phyloP scores from a whole-genome alignment of 2,113 vertebrate species.

The Hippocampus guttulatus region DNA sequence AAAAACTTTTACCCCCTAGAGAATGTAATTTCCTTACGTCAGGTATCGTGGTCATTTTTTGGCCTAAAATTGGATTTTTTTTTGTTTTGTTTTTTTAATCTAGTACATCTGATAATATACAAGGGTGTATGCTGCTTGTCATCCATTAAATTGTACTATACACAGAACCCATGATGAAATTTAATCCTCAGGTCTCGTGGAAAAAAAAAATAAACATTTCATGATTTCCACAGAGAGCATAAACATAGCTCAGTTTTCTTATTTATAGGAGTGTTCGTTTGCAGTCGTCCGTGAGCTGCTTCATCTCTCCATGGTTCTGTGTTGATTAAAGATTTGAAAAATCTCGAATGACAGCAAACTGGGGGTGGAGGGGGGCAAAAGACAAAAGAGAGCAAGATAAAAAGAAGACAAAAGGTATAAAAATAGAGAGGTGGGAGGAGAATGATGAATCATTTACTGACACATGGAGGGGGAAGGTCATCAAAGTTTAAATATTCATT shows the following conservation, averaged over 20 bases:
- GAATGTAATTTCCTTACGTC: conserved; percentile 33
- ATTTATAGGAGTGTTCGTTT: conserved; percentile 11
- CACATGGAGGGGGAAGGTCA: conserved; percentile 40
- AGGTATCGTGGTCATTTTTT: too few relatives aligned
- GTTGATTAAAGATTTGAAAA: conserved; percentile 23
- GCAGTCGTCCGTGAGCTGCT: background rate
- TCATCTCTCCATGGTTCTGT: conserved; percentile 7
- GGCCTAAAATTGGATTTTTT: too few relatives aligned
- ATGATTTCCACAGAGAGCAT: conserved; percentile 59
- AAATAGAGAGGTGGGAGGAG: conserved; percentile 40
- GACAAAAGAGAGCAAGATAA: conserved; percentile 30
- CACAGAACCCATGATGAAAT: conserved; percentile 50
- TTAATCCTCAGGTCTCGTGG: conserved; percentile 3
- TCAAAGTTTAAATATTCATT: conserved; percentile 63
- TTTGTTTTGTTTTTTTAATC: conserved; percentile 1
- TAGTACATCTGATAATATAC: conserved; percentile 43
- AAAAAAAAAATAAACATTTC: conserved; percentile 19
- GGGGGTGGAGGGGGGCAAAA: background rate
- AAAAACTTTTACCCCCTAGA: conserved; percentile 43
- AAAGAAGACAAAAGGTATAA: conserved; percentile 50
- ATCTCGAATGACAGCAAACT: background rate
- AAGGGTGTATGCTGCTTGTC: conserved; percentile 55
- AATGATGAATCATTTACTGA: conserved; percentile 57
- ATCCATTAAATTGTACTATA: conserved; percentile 51
- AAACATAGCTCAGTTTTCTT: conserved; percentile 23